Evolutionary conservation across 2,797 vertebrate species (phyloP), one percentile per base, ranked within the genome.

Genomic region (Lates japonicus): DNA sequence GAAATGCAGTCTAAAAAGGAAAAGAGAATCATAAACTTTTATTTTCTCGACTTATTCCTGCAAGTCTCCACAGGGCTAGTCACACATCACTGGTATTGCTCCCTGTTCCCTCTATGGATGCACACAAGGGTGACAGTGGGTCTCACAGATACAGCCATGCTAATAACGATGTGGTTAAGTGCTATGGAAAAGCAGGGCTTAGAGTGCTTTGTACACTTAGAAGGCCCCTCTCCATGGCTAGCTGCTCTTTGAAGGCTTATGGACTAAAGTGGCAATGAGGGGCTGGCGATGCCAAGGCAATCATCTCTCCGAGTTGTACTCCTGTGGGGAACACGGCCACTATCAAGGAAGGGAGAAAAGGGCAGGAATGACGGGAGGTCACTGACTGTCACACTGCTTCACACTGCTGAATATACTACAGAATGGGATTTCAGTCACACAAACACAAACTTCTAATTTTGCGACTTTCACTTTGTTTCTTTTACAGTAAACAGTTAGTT

Each of bases 191-290:
- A 85, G 81, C 54, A 57, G 33, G 70, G 82, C 85, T 87, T 82
- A 79, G 81, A 84, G 81, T 78, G 78, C 85, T 91, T 88, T 88
- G 86, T 85, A 77, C 88, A 82, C 86, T 91, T 84, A 86, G 80
- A 88, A 81, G 77, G 62, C 75, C 59, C 74, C 77, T 80, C 82
- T 89, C 78, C 80, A 63, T 86, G 79, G 77, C 76, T 81, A 74
- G 77, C 84, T 90, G 74, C 84, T 87, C 89, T 87, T 91, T 90
- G 82, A 90, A 92, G 91, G 86, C 88, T 90, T 87, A 88, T 81
- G 71, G 82, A 76, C 81, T 85, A 71, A 91, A 92, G 85, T 87
- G 88, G 78, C 79, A 76, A 82, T 25, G 57, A 84, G 70, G 83
- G 74, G 58, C 70, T 49, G 74, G 68, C 62, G 74, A 82, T 86